These are phyloP conservation scores for Chymomyza caudatula DNA, from an alignment of 2,888 invertebrate species.

Conservation along the genomic window DNA sequence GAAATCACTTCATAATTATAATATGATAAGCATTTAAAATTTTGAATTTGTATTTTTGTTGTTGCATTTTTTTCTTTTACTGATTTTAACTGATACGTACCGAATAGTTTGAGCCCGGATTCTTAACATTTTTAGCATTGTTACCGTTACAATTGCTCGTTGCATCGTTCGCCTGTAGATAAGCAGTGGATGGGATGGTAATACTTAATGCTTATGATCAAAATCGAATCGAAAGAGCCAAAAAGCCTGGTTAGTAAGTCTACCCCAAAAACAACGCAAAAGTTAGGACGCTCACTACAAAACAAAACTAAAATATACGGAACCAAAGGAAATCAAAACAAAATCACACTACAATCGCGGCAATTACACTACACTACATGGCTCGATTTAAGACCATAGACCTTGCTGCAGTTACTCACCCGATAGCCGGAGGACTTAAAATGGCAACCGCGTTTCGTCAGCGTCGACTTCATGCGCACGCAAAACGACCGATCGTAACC, in stretches of 20 bases:
- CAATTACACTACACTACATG: slow-evolving; percentile 38
- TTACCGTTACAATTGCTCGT: slow-evolving; percentile 74
- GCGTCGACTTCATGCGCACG: slow-evolving; percentile 97
- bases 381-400: slow-evolving; percentile 14
- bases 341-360: background rate
- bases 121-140: slow-evolving; percentile 79
- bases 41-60: slow-evolving; percentile 9
- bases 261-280: slow-evolving; percentile 27
- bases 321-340: background rate
- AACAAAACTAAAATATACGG: background rate
- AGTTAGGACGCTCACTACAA: background rate
- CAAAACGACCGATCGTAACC: slow-evolving; percentile 96
- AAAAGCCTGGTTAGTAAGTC: slow-evolving; percentile 8
- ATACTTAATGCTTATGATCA: slow-evolving; percentile 52
- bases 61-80: slow-evolving; percentile 52
- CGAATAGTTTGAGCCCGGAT: slow-evolving; percentile 78
- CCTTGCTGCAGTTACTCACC: slow-evolving; percentile 81
- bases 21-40: background rate
- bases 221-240: slow-evolving; percentile 10
- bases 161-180: slow-evolving; percentile 78
- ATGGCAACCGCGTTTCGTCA: slow-evolving; percentile 97
- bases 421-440: slow-evolving; percentile 97
- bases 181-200: slow-evolving; percentile 77
- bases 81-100: slow-evolving; percentile 79
- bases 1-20: background rate